Percentiles rank a stretch among this genome's conserved stretches.
phyloP scores from a whole-genome alignment of 1,140 invertebrate genomes.

The Eciton burchellii region DNA sequence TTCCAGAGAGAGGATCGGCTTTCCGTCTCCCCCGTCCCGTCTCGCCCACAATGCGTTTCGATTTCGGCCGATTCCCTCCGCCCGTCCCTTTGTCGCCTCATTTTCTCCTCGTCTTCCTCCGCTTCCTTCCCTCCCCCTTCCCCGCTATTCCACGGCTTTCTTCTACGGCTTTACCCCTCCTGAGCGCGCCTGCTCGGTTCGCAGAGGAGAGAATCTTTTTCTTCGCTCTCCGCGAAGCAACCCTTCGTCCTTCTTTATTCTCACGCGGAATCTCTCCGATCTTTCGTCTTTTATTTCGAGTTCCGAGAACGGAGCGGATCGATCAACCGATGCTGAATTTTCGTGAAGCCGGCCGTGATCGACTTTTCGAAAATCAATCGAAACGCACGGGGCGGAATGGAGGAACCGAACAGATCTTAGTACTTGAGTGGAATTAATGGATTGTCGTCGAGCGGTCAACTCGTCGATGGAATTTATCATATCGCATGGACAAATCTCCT shows the following conservation, averaged over 20 bases:
- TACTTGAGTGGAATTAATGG: not conserved
- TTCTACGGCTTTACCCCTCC: slow-evolving; percentile 4
- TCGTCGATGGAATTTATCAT: not conserved
- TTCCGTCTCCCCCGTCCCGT: slow-evolving; percentile 68
- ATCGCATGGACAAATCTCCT: slow-evolving; percentile 7
- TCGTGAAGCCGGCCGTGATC: not conserved
- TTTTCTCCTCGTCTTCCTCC: slow-evolving; percentile 51
- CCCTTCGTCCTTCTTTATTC: slow-evolving; percentile 57
- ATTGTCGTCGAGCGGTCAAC: not conserved
- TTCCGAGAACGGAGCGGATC: slow-evolving; percentile 65
- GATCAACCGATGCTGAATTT: slow-evolving; percentile 8
- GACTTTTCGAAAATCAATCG: not conserved
- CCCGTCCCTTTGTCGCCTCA: slow-evolving; percentile 2
- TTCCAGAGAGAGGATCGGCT: slow-evolving; percentile 73
- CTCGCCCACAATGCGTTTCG: slow-evolving; percentile 62
- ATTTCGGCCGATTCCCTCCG: slow-evolving; percentile 46
- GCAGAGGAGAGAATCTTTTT: slow-evolving; percentile 46
- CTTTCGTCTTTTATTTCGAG: slow-evolving; percentile 66
- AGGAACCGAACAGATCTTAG: not conserved
- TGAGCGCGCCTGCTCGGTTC: slow-evolving; percentile 49
- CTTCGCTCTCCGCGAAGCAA: slow-evolving; percentile 38
- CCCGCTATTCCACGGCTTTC: slow-evolving; percentile 31
- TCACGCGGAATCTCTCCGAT: slow-evolving; percentile 59
- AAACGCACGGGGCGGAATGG: not conserved
- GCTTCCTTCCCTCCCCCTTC: slow-evolving; percentile 38